A percentile compares a stretch with the other conserved stretches of the same genome.
Evolutionary conservation across 2,113 vertebrate species (phyloP).

Genomic region (Festucalex cinctus): DNA sequence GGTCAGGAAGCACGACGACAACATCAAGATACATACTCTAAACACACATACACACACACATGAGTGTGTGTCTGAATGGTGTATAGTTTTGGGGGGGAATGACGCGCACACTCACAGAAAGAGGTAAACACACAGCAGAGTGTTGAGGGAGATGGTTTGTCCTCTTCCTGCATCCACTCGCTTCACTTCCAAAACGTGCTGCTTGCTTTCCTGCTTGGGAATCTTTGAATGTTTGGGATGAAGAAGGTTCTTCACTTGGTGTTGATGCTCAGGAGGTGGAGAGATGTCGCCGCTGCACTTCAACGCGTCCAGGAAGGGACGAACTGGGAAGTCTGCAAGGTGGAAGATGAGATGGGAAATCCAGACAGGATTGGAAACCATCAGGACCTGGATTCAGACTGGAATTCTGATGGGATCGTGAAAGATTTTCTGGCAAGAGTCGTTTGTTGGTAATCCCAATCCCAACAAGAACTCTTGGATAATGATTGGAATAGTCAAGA

Average conservation of each 20-base stretch:
- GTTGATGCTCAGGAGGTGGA: slow-evolving; percentile 50
- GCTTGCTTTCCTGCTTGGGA: slow-evolving; percentile 44
- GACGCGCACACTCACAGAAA: slow-evolving; percentile 78
- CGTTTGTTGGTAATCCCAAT: too few relatives aligned
- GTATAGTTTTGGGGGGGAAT: not conserved
- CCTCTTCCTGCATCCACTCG: slow-evolving; percentile 56
- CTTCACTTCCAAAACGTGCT: slow-evolving; percentile 47
- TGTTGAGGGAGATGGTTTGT: slow-evolving; percentile 75
- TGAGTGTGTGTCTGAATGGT: not conserved
- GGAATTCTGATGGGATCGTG: too few relatives aligned
- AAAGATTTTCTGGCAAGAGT: not conserved
- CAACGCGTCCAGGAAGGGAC: slow-evolving; percentile 74
- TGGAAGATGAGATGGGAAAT: not conserved
- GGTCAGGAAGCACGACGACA: slow-evolving; percentile 89
- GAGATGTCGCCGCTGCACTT: slow-evolving; percentile 63
- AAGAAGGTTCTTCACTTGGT: slow-evolving; percentile 48
- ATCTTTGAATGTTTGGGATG: not conserved
- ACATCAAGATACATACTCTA: slow-evolving; percentile 83
- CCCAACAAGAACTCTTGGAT: too few relatives aligned
- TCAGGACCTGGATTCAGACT: too few relatives aligned
- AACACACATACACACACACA: slow-evolving; percentile 20
- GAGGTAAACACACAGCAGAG: slow-evolving; percentile 82
- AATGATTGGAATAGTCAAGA: too few relatives aligned
- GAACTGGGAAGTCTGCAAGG: slow-evolving; percentile 64
- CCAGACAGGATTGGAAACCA: not conserved